These are phyloP conservation scores for Apodemia hepburni DNA, from an alignment of 2,888 invertebrate genomes.

Conservation along the genomic window DNA sequence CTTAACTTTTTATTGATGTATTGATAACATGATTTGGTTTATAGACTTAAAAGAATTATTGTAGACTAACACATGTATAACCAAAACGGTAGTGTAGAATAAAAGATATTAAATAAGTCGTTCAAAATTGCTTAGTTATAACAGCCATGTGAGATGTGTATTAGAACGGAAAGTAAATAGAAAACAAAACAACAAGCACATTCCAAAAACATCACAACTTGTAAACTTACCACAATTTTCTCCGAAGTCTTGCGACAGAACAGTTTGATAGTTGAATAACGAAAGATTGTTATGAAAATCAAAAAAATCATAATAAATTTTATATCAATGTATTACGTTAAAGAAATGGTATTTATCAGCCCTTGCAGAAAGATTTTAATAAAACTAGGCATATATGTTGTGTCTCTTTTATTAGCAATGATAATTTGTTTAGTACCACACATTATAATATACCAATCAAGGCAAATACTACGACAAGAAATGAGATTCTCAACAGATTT, in stretches of 20 bases:
- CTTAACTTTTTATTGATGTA: too few relatives aligned
- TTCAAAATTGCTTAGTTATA: not conserved
- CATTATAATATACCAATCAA: conserved; percentile 31
- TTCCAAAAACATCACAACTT: not conserved
- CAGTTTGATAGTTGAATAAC: not conserved
- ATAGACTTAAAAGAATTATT: too few relatives aligned
- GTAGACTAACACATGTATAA: too few relatives aligned
- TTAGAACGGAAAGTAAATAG: conserved; percentile 8
- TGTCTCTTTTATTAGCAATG: conserved; percentile 35
- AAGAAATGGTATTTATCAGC: conserved; percentile 47
- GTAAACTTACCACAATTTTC: not conserved
- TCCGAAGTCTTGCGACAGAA: not conserved
- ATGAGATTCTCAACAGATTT: conserved; percentile 51
- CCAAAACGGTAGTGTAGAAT: too few relatives aligned
- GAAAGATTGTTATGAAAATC: conserved; percentile 26
- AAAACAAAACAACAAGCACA: conserved; percentile 7
- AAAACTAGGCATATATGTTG: conserved; percentile 38
- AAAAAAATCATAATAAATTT: conserved; percentile 24
- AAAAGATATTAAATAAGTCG: too few relatives aligned
- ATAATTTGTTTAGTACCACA: conserved; percentile 44
- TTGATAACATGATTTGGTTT: too few relatives aligned
- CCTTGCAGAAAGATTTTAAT: conserved; percentile 38
- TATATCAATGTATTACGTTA: conserved; percentile 42
- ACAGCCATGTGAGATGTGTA: not conserved
- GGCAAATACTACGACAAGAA: conserved; percentile 15